Conservation (phyloP, 2,888 invertebrate genomes). For the Argynnis bischoffii region DNA sequence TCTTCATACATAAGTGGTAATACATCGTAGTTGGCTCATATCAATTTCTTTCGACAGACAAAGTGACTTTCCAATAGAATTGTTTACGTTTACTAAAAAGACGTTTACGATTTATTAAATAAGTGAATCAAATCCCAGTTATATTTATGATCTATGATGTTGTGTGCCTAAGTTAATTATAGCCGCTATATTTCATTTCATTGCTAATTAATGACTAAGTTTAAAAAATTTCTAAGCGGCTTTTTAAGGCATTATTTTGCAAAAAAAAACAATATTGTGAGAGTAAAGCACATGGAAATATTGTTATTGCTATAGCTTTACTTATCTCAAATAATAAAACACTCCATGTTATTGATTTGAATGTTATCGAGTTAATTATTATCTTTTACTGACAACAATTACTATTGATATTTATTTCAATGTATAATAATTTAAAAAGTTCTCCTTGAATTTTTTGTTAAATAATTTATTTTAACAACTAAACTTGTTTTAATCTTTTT, state of each 20-base stretch:
- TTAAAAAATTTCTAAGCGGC: too few relatives aligned
- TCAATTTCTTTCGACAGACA: neutral
- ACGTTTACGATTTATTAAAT: neutral
- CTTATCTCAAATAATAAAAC: neutral
- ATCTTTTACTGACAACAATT: neutral
- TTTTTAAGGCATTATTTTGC: too few relatives aligned
- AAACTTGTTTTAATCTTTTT: neutral
- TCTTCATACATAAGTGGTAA: too few relatives aligned
- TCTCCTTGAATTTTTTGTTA: neutral
- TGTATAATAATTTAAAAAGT: neutral
- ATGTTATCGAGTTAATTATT: too few relatives aligned
- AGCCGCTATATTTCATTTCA: too few relatives aligned
- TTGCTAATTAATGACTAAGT: too few relatives aligned
- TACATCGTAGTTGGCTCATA: neutral
- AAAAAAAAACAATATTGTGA: too few relatives aligned
- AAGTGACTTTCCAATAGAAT: conserved; percentile 17
- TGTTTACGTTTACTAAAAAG: conserved; percentile 21
- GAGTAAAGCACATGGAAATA: conserved; percentile 20
- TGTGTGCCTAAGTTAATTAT: neutral
- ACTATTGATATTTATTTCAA: neutral
- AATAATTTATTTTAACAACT: conserved; percentile 8
- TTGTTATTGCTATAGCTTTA: conserved; percentile 22
- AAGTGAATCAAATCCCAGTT: conserved; percentile 14
- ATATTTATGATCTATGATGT: neutral
- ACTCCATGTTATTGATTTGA: neutral